These are phyloP conservation scores for Todus mexicanus DNA, from an alignment of 2,797 vertebrate species.

Conservation along the genomic window DNA sequence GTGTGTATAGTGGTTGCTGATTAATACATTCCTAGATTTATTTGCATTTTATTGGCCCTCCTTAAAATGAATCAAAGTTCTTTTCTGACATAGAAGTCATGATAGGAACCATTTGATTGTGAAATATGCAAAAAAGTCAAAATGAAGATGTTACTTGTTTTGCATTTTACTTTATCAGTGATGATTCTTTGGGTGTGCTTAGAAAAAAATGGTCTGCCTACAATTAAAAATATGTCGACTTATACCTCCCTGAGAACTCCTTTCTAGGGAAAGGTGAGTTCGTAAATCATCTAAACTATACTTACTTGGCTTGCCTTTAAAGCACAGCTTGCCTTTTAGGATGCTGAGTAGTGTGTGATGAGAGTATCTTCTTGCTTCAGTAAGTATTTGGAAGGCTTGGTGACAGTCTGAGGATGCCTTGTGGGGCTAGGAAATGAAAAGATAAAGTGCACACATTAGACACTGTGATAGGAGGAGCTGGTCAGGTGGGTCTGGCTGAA, in stretches of 20 bases:
- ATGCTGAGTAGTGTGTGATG: neutral
- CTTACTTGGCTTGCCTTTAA: neutral
- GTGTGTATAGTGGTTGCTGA: conserved; percentile 24
- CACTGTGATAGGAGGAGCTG: neutral
- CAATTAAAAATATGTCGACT: neutral
- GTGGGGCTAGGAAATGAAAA: neutral
- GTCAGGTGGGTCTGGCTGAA: neutral
- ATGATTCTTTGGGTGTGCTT: neutral
- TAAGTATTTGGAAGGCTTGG: neutral
- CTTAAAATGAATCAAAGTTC: neutral
- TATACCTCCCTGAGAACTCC: neutral
- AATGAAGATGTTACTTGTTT: neutral
- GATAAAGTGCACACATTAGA: neutral
- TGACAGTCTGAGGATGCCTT: neutral
- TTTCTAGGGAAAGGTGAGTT: neutral
- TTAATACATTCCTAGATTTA: neutral
- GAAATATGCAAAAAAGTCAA: neutral
- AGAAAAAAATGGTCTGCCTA: neutral
- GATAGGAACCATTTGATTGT: neutral
- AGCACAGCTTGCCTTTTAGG: neutral
- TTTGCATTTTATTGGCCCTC: neutral
- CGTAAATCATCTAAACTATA: neutral
- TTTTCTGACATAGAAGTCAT: neutral
- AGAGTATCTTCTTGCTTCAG: neutral
- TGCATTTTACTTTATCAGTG: neutral